phyloP scores from a whole-genome alignment of 2,113 vertebrate genomes.

The Spheniscus mendiculus region DNA sequence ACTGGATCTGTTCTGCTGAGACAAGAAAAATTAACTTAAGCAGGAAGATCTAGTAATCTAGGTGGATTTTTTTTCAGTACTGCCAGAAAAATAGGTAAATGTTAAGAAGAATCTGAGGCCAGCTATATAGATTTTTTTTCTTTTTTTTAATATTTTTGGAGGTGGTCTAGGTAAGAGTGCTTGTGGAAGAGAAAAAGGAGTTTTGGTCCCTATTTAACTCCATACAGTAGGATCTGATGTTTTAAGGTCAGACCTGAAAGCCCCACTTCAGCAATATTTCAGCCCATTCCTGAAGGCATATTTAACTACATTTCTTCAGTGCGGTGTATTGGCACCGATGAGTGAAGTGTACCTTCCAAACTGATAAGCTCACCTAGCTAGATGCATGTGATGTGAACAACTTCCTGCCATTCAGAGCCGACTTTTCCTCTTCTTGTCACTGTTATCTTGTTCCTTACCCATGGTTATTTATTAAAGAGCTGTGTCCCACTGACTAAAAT shows the following conservation, averaged over 20 bases:
- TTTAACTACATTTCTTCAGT: neutral
- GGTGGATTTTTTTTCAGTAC: neutral
- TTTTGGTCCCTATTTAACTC: neutral
- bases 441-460: neutral
- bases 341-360: neutral
- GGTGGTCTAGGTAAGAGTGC: neutral
- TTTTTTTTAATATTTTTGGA: neutral
- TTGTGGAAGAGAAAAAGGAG: neutral
- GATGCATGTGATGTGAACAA: rapidly evolving
- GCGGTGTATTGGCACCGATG: neutral
- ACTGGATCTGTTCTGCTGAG: neutral
- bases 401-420: neutral
- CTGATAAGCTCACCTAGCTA: neutral
- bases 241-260: neutral
- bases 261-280: neutral
- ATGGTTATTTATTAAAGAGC: neutral
- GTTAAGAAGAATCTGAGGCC: neutral
- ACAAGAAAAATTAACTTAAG: neutral
- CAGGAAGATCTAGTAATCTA: neutral
- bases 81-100: neutral
- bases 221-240: neutral
- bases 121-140: neutral
- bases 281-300: neutral
- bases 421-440: neutral
- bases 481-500: neutral